Base-by-base conservation (phyloP, 2,797 vertebrate species). In the Gallinago nigripennis region DNA sequence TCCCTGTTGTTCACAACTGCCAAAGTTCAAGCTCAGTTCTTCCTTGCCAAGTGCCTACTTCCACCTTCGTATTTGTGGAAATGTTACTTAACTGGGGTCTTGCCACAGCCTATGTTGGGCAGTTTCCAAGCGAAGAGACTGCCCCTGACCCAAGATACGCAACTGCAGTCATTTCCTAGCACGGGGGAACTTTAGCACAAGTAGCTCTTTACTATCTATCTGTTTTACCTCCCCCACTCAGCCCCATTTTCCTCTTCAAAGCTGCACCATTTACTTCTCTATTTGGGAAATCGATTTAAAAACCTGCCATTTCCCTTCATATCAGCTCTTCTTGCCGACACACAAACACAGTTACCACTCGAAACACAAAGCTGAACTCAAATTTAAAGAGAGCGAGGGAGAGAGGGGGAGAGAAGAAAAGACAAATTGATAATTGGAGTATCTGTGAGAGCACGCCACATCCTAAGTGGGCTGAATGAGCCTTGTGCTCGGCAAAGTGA, bases 31-130 rank as follows among this genome's bases (percentile, higher is more conserved):
- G 45, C 69, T 88, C 56, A 61, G 45, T 39, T 57, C 48, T 41
- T 77, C 82, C 57, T 82, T 46, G 48, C 11, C 45, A 33, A 71
- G 81, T 87, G 68, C 54, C 78, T 53, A 60, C 60, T 86, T 94
- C 58, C 57, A 83, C 25, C 46, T 27, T 57, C 51, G 45, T n/a
- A 83, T 51, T 88, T 89, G 7, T 65, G 57, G 63, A 90, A 65
- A 43, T 0, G 21, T 23, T 58, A 72, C 39, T 78, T 58, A 48
- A 48, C 24, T 48, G 11, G 23, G 46, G 46, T 7, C 46, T 48
- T 11, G 46, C 46, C 46, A 48, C 21, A 48, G 23, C 24, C 46
- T 24, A 85, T n/a, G 39, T 31, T 33, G 50, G 50, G 54, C 0
- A 0, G 68, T 60, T 71, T 71, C 69, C 50, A 87, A 50, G 70